Evolutionary conservation across 1,140 invertebrate genomes (phyloP), one percentile per base, ranked within the genome.

Genomic region (Drosophila tropicalis): DNA sequence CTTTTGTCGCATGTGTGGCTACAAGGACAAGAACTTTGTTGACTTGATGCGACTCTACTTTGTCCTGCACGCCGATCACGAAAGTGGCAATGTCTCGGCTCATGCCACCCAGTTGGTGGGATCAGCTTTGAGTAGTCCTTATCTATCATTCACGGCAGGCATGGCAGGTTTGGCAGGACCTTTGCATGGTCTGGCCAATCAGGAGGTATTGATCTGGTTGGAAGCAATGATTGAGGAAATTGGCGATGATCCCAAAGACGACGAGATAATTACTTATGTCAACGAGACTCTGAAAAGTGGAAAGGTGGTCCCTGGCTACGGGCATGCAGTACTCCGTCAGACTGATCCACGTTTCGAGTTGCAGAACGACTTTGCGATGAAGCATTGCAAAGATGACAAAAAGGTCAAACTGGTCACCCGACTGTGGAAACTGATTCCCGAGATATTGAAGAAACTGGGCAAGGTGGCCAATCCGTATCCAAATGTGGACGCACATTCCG

Each of bases 381-480:
- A 98, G 92, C 96, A 99, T 92, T 92, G 99, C 74, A 98, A 98
- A 3, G 95, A 99, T 77, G 98, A 99, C 92, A 95, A 95, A 0
- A 91, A 98, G 51, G 98, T 98, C 93, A 96, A 97, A 92, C 93
- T 98, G 72, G 97, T 98, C n/a, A 95, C 96, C 1, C 96, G 96
- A 82, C 93, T 97, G 1, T 99, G 97, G 94, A 97, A 98, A 90
- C 94, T 99, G 13, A 97, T 98, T 10, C 98, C 98, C 0, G 96
- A 97, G 51, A 95, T 99, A 76, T 95, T 99, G 1, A 94, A 96
- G 62, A 96, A 97, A 89, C 96, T 97, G 58, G 98, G 98, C 72
- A 99, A 99, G 93, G 97, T 98, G 13, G 97, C 98, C 94, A 99
- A 99, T 94, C 98, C 98, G 29, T 99, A 97, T 97, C 98, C 98